A percentile compares a stretch with the other conserved stretches of the same genome.
Conservation (phyloP, 2,797 vertebrate genomes). For the Muraenolepis orangiensis region DNA sequence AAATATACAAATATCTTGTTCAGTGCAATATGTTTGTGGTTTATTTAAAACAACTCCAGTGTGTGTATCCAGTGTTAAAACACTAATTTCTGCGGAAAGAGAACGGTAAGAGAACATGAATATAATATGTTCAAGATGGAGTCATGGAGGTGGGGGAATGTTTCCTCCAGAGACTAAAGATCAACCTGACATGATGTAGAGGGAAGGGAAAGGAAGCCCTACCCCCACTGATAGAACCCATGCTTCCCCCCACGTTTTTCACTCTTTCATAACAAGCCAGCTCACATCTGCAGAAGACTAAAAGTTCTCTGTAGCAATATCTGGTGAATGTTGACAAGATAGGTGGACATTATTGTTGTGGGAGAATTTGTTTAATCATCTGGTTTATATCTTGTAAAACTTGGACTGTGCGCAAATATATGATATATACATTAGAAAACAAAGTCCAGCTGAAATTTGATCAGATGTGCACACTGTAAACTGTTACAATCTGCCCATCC, state of each 20-base stretch:
- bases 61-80: background rate
- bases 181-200: background rate
- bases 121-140: background rate
- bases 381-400: background rate
- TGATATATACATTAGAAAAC: background rate
- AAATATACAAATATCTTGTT: no score
- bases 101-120: background rate
- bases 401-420: background rate
- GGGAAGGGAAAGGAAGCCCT: background rate
- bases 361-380: no score
- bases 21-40: no score
- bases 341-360: no score
- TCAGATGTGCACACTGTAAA: slow-evolving; percentile 38
- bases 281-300: background rate
- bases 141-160: background rate
- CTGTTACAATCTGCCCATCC: slow-evolving; percentile 48
- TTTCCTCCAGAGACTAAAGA: background rate
- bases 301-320: background rate
- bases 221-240: background rate
- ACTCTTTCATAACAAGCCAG: background rate
- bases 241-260: background rate
- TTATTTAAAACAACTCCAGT: background rate
- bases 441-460: slow-evolving; percentile 5
- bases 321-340: background rate
- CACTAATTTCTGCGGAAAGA: background rate